Evolutionary conservation across 2,888 invertebrate species (phyloP).

Genomic region (Emesis furor): DNA sequence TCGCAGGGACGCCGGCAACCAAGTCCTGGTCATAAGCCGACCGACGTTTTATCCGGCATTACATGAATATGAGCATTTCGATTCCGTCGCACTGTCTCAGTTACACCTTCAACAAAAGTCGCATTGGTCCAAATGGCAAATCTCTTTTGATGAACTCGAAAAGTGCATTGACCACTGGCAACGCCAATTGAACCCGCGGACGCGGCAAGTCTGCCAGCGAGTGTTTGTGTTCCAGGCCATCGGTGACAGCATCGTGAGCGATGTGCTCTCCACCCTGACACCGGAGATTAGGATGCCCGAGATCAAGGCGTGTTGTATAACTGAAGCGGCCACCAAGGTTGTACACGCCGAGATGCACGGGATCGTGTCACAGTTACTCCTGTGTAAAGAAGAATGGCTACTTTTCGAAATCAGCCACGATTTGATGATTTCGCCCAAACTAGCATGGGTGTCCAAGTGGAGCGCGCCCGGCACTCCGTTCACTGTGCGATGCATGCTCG

Average conservation of each 20-base stretch:
- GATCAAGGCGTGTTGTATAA: slow-evolving; percentile 14
- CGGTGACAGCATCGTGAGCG: slow-evolving; percentile 5
- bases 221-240: slow-evolving; percentile 20
- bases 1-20: background rate
- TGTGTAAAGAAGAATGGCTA: slow-evolving; percentile 13
- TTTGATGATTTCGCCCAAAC: slow-evolving; percentile 6
- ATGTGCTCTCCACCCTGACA: slow-evolving; percentile 3
- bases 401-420: background rate
- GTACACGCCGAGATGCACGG: slow-evolving; percentile 22
- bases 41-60: slow-evolving; percentile 5
- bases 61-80: slow-evolving; percentile 2
- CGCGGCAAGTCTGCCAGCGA: slow-evolving; percentile 86
- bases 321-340: slow-evolving; percentile 1
- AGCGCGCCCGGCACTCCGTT: slow-evolving; percentile 26
- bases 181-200: background rate
- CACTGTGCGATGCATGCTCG: slow-evolving; percentile 19
- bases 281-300: slow-evolving; percentile 15
- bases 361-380: background rate
- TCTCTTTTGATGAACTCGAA: slow-evolving; percentile 6
- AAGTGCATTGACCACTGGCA: background rate
- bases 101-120: slow-evolving; percentile 8
- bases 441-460: slow-evolving; percentile 19
- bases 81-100: background rate
- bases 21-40: background rate
- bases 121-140: slow-evolving; percentile 7